phyloP scores from a whole-genome alignment of 2,113 vertebrate species.

The Pagrus major region DNA sequence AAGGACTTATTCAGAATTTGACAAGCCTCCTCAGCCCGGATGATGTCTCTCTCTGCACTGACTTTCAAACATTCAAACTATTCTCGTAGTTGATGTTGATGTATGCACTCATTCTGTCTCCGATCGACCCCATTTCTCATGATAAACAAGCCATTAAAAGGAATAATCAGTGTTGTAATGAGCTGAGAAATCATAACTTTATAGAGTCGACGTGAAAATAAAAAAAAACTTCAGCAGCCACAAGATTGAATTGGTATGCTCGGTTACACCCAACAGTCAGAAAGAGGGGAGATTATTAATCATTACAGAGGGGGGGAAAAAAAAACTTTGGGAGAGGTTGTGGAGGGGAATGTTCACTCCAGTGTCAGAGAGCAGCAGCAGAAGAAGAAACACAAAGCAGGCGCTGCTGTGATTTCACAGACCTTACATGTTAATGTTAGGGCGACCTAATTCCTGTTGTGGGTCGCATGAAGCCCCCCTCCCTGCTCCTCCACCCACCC shows the following conservation, averaged over 20 bases:
- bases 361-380: constrained; percentile 21
- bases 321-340: constrained; percentile 66
- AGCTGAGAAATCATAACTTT: background rate
- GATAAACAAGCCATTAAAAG: background rate
- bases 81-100: background rate
- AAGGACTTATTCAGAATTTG: constrained; percentile 8
- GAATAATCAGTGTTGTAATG: background rate
- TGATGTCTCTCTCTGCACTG: constrained; percentile 11
- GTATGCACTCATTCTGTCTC: background rate
- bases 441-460: constrained; percentile 69
- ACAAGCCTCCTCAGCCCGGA: constrained; percentile 1
- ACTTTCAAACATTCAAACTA: constrained; percentile 1
- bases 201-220: background rate
- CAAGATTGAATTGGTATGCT: constrained; percentile 34
- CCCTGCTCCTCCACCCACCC: constrained; percentile 19
- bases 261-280: constrained; percentile 54
- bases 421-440: constrained; percentile 58
- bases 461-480: constrained; percentile 50
- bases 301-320: constrained; percentile 36
- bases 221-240: constrained; percentile 21
- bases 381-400: constrained; percentile 56
- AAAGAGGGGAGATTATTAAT: constrained; percentile 49
- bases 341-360: constrained; percentile 18
- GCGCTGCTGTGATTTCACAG: constrained; percentile 65
- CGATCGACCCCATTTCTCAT: background rate